Evolutionary conservation across 2,797 vertebrate genomes (phyloP).

Genomic region (Aplochiton taeniatus): DNA sequence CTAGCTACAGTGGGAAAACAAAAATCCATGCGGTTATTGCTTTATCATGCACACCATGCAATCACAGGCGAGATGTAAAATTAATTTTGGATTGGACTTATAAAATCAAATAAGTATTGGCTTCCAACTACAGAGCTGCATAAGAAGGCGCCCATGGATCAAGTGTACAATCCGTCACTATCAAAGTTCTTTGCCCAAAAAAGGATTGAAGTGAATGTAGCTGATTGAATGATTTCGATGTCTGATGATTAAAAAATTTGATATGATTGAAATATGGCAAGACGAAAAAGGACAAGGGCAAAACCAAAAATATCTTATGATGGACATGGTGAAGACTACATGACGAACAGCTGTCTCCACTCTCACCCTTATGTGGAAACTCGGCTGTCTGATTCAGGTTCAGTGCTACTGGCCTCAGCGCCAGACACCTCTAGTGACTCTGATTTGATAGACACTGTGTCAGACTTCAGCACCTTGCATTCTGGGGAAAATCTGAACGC

Average conservation of each 20-base stretch:
- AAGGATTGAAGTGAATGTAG: too few species aligned
- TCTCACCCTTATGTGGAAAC: constrained; percentile 75
- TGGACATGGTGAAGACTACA: constrained; percentile 33
- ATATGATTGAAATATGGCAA: too few species aligned
- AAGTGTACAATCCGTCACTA: too few species aligned
- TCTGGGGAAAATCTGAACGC: constrained; percentile 71
- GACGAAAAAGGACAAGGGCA: constrained; percentile 24
- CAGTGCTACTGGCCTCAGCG: constrained; percentile 64
- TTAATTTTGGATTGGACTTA: neutral
- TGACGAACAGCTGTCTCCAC: constrained; percentile 41
- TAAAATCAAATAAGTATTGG: neutral
- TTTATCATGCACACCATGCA: constrained; percentile 6
- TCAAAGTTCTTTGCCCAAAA: too few species aligned
- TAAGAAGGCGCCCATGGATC: too few species aligned
- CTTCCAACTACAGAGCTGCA: too few species aligned
- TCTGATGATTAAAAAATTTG: too few species aligned
- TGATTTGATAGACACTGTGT: constrained; percentile 65
- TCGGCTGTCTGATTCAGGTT: constrained; percentile 64
- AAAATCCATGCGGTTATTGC: neutral
- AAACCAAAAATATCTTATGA: constrained; percentile 32
- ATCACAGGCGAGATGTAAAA: neutral
- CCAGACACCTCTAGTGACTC: constrained; percentile 72
- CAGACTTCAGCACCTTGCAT: constrained; percentile 65
- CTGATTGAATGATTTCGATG: too few species aligned
- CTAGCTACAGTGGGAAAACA: neutral